These are phyloP conservation scores for Montipora efflorescens DNA, from an alignment of 64 coral and sea anemone species.

Conservation along the genomic window DNA sequence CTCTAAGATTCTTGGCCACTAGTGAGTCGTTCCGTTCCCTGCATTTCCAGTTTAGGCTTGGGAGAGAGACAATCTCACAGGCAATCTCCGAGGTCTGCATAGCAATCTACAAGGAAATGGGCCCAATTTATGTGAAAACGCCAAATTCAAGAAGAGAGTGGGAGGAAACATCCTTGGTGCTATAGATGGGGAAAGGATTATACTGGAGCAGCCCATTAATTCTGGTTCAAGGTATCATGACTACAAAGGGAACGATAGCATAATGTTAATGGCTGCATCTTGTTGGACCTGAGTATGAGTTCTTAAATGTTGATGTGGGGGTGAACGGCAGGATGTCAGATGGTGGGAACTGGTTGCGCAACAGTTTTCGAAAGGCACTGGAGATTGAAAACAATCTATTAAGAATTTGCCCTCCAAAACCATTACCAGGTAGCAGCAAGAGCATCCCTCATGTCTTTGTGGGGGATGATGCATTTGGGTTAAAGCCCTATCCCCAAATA, in stretches of 20 bases:
- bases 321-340: neutral
- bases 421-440: neutral
- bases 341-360: conserved; percentile 10
- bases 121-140: conserved; percentile 5
- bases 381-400: neutral
- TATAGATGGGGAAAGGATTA: conserved; percentile 34
- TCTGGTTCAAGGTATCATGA: conserved; percentile 26
- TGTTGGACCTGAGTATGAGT: neutral
- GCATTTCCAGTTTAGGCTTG: conserved; percentile 32
- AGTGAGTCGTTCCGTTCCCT: conserved; percentile 53
- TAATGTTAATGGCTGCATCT: neutral
- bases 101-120: neutral
- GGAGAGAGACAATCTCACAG: neutral
- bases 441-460: conserved; percentile 2
- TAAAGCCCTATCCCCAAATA: neutral
- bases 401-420: neutral
- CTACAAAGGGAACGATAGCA: conserved; percentile 31
- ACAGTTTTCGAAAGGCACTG: conserved; percentile 14
- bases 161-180: conserved; percentile 21
- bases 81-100: conserved; percentile 4
- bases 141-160: conserved; percentile 8
- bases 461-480: conserved; percentile 15
- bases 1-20: conserved; percentile 49
- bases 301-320: conserved; percentile 25
- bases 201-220: conserved; percentile 9